These are phyloP conservation scores for Sorex fumeus DNA, from an alignment of 2,113 vertebrate species.

Conservation along the genomic window DNA sequence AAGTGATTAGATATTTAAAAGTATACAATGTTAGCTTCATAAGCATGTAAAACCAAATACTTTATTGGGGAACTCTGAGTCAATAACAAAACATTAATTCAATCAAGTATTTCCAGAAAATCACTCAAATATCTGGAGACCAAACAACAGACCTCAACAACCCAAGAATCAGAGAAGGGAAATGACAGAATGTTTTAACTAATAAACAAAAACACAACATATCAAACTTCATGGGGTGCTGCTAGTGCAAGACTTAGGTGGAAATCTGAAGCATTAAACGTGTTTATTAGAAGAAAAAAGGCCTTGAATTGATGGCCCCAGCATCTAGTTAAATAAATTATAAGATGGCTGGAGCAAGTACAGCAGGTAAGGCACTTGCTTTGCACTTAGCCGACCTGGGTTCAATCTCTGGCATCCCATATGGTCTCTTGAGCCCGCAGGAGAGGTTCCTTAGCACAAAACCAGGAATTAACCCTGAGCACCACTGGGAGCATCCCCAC, in stretches of 20 bases:
- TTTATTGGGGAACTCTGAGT: not conserved
- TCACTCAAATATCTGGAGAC: not conserved
- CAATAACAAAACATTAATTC: not conserved
- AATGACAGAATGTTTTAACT: not conserved
- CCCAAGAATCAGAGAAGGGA: not conserved
- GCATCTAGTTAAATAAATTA: not conserved
- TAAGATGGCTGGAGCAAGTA: too few species aligned
- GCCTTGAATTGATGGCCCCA: not conserved
- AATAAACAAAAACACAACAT: not conserved
- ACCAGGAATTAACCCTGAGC: too few species aligned
- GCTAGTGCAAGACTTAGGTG: too few species aligned
- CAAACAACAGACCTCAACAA: not conserved
- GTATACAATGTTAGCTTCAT: not conserved
- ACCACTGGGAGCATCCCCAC: too few species aligned
- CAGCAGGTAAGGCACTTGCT: too few species aligned
- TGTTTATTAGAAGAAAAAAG: not conserved
- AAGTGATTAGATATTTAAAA: not conserved
- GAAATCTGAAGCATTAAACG: not conserved
- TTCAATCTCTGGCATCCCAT: too few species aligned
- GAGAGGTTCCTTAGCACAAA: too few species aligned
- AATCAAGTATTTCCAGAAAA: not conserved
- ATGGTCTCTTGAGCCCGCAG: too few species aligned
- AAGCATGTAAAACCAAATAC: not conserved
- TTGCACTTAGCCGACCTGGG: too few species aligned
- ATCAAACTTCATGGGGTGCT: too few species aligned